Base-by-base conservation (phyloP, 1,140 invertebrate genomes). In the Atta texana region DNA sequence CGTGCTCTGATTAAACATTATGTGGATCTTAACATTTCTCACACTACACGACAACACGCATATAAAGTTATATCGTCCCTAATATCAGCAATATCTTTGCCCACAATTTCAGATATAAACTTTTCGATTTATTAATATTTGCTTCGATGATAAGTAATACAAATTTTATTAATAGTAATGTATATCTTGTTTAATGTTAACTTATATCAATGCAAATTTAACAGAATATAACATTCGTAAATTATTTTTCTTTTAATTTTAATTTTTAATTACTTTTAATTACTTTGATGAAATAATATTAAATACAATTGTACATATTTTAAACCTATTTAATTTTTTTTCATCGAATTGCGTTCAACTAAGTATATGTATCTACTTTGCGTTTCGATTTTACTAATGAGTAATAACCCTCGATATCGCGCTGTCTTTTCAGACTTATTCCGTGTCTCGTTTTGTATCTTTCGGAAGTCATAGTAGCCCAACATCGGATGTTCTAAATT, bases 1-100 rank as follows among this genome's bases (percentile, higher is more conserved):
- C 94, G 94, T 95, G 94, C 93, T 94, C 93, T 94, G 94, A 95
- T 95, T 95, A 95, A 95, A 95, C 94, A 93, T 95, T 94, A 94
- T 93, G 93, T 90, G 92, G 91, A 89, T 93, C 92, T 90, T 86
- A 92, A 92, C 88, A 92, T 93, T 93, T 92, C 93, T 91, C 92
- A 87, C 92, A 87, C 90, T 84, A 81, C 61, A 81, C 61, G 76
- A 57, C 69, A 69, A 82, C 81, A 34, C 28, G 16, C 4, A 16
- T 31, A 16, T 49, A 7, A 59, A 28, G 10, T 3, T 2, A 63
- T 16, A 44, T 44, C 2, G 7, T 77, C 7, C 53, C 18, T 55
- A 57, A 10, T 34, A n/a, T n/a, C n/a, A 10, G 28, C 6, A 7
- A 55, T n/a, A 21, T 16, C 16, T 8, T 51, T 34, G 14, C 21